These are phyloP conservation scores for Pogonophryne albipinna DNA, from an alignment of 2,797 vertebrate genomes.

Conservation along the genomic window DNA sequence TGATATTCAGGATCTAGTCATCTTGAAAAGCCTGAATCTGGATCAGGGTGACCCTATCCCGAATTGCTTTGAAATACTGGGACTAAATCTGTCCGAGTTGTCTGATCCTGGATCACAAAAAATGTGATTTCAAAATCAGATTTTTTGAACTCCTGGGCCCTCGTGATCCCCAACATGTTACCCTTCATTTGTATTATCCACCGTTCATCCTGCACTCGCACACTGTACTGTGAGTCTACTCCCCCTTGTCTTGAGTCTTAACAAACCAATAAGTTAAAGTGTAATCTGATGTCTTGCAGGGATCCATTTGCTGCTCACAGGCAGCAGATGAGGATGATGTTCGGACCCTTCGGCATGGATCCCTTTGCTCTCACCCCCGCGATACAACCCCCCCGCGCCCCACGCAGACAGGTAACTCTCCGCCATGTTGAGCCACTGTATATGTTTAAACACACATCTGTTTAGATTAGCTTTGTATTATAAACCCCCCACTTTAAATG, in stretches of 20 bases:
- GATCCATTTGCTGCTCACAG: conserved; percentile 96
- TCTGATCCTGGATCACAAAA: too few species aligned
- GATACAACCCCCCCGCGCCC: conserved; percentile 86
- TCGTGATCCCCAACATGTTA: background rate
- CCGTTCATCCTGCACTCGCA: conserved; percentile 3
- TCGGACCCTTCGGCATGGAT: conserved; percentile 92
- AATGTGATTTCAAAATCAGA: too few species aligned
- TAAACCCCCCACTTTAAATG: too few species aligned
- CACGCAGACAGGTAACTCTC: conserved; percentile 90
- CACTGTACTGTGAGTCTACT: background rate
- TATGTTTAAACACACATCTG: too few species aligned
- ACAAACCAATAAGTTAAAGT: background rate
- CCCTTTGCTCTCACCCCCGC: conserved; percentile 89
- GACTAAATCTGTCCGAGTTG: too few species aligned
- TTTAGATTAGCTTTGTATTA: too few species aligned
- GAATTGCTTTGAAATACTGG: too few species aligned
- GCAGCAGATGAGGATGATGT: conserved; percentile 95
- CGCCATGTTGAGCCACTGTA: background rate
- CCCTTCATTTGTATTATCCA: too few species aligned
- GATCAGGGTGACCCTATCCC: too few species aligned
- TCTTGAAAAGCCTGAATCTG: too few species aligned
- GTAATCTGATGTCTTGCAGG: conserved; percentile 77
- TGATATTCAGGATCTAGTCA: too few species aligned
- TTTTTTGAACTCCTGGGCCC: too few species aligned
- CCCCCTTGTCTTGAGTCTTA: background rate